Base-by-base conservation (phyloP, 2,888 invertebrate species). In the Uropetala carovei region DNA sequence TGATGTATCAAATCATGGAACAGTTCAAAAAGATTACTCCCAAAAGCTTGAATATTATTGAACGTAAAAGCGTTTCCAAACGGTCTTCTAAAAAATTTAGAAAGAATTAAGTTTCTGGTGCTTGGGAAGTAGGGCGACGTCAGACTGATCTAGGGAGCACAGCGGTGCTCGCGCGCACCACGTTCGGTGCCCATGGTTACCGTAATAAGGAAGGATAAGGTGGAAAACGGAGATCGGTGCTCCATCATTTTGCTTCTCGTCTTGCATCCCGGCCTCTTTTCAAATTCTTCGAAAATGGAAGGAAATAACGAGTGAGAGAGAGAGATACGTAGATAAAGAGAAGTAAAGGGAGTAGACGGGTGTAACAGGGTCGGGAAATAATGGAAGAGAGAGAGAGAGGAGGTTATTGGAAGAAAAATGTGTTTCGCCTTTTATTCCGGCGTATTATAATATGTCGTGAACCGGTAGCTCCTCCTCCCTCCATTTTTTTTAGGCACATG, bases 341-440 rank as follows among this genome's bases (percentile, higher is more conserved):
- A 83, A 0, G 7, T 9, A 18, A 18, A 83, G 18, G 1, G 83
- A n/a, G n/a, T 4, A 83, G 30, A 83, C 10, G 83, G 83, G 83
- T 83, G 83, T 83, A 83, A 83, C 83, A 83, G n/a, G 83, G 83
- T 5, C 56, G 3, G 83, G 83, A 83, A 43, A 83, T 83, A 83
- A 83, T 83, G 83, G 83, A 83, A 83, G 16, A 9, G 83, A 5
- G 57, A 83, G 16, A 9, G 83, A 5, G 57, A 83, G 83, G 83
- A n/a, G n/a, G 83, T 83, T 83, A 83, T 83, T 57, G 83, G 83
- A 83, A 83, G 43, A 83, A 83, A 83, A 83, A 56, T 83, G 83
- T 57, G 83, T 57, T 83, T 57, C 83, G n/a, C 43, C 57, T 43
- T n/a, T 83, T 83, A 83, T 83, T 83, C 83, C 56, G 83, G 83